These are phyloP conservation scores for Helogale parvula DNA, from an alignment of 2,113 vertebrate genomes.

Conservation along the genomic window DNA sequence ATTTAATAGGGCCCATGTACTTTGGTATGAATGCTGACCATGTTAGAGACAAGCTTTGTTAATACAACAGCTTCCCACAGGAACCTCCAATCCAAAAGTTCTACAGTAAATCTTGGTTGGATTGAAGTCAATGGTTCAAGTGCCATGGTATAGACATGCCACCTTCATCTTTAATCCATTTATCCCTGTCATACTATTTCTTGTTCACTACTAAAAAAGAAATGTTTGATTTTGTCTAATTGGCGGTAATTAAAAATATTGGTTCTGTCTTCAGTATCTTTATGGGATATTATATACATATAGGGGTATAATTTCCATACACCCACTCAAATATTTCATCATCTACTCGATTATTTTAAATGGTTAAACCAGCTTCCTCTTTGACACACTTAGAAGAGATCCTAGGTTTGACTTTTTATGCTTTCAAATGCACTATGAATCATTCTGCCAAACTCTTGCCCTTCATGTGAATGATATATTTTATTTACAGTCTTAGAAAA, in stretches of 20 bases:
- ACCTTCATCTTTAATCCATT: neutral
- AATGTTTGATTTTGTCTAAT: conserved; percentile 16
- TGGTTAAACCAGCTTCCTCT: conserved; percentile 47
- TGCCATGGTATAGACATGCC: neutral
- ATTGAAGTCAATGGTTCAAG: neutral
- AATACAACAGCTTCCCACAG: neutral
- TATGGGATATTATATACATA: no score
- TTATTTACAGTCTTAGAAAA: conserved; percentile 94
- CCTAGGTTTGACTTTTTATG: conserved; percentile 89
- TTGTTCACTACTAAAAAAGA: neutral
- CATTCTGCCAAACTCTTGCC: conserved; percentile 87
- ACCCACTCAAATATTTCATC: neutral
- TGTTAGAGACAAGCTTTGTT: neutral
- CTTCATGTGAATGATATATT: conserved; percentile 94
- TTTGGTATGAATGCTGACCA: neutral
- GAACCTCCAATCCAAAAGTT: neutral
- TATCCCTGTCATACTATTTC: neutral
- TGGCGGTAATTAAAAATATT: conserved; percentile 42
- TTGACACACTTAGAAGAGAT: conserved; percentile 76
- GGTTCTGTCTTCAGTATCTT: neutral
- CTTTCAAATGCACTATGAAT: conserved; percentile 90
- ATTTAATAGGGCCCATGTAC: neutral
- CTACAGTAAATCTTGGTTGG: neutral
- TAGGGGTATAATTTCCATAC: neutral
- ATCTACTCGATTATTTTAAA: conserved; percentile 57